phyloP scores from a whole-genome alignment of 2,113 vertebrate genomes.

The Melanocharis versteri region DNA sequence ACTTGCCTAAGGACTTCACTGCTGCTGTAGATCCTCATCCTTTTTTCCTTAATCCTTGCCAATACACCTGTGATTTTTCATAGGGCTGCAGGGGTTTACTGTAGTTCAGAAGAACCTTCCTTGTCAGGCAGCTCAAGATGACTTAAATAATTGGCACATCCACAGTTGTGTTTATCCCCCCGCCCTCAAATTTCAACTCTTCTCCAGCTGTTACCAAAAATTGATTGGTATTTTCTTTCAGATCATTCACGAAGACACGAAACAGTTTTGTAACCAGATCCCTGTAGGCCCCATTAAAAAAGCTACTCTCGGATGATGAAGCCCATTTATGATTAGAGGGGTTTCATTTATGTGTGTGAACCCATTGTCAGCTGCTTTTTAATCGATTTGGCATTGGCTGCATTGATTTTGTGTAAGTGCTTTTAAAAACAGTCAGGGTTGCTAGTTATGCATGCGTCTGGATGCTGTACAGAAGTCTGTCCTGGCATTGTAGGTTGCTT shows the following conservation, averaged over 20 bases:
- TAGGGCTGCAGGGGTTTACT: not conserved
- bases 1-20: not conserved
- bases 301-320: not conserved
- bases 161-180: not conserved
- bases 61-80: not conserved
- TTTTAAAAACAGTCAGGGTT: not conserved
- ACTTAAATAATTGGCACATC: not conserved
- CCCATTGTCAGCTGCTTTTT: not conserved
- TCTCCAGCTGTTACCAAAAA: not conserved
- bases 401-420: conserved; percentile 28
- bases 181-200: not conserved
- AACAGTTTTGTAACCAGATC: conserved; percentile 3
- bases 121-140: not conserved
- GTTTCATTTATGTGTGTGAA: not conserved
- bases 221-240: not conserved
- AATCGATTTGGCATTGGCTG: not conserved
- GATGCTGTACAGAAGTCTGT: not conserved
- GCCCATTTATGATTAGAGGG: not conserved
- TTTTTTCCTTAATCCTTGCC: not conserved
- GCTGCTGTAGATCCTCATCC: not conserved
- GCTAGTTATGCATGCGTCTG: not conserved
- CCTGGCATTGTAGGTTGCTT: not conserved
- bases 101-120: not conserved
- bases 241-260: not conserved
- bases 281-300: not conserved